A percentile compares a stretch with the other conserved stretches of the same genome.
Evolutionary conservation across 2,797 vertebrate species (phyloP).

Genomic region (Squalus acanthias): DNA sequence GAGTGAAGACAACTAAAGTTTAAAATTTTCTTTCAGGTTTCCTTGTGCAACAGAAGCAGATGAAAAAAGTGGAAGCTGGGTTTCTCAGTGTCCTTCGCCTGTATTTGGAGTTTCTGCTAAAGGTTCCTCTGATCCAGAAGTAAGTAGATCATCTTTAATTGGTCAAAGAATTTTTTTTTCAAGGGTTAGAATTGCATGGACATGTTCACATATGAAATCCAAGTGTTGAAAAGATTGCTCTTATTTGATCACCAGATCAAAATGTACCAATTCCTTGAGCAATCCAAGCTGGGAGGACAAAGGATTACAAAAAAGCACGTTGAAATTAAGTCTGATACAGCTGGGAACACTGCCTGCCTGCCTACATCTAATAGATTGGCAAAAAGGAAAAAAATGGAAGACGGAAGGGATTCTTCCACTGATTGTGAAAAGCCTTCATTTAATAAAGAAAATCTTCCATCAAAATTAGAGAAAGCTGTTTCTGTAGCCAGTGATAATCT

Average conservation of each 20-base stretch:
- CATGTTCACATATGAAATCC: constrained; percentile 54
- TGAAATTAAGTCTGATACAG: constrained; percentile 42
- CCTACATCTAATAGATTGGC: constrained; percentile 43
- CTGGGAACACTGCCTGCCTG: neutral
- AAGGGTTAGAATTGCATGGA: constrained; percentile 42
- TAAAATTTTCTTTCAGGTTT: constrained; percentile 54
- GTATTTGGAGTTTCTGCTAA: constrained; percentile 61
- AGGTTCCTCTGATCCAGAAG: constrained; percentile 53
- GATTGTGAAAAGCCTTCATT: constrained; percentile 52
- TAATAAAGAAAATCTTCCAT: constrained; percentile 56
- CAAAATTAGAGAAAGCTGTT: constrained; percentile 34
- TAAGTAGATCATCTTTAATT: constrained; percentile 61
- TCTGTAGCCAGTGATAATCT: constrained; percentile 47
- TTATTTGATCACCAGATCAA: constrained; percentile 53
- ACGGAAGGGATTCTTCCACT: constrained; percentile 46
- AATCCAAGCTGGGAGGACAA: constrained; percentile 50
- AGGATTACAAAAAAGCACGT: constrained; percentile 49
- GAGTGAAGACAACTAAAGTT: neutral
- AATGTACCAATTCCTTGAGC: constrained; percentile 52
- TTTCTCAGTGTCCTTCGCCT: constrained; percentile 52
- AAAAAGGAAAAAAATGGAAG: constrained; percentile 66
- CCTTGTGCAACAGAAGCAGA: constrained; percentile 52
- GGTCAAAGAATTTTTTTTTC: constrained; percentile 48
- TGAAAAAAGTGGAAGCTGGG: constrained; percentile 50
- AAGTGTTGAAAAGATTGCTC: constrained; percentile 58